Percentiles rank a stretch among this genome's conserved stretches.
phyloP scores from a whole-genome alignment of 2,797 vertebrate genomes.

The Tragopan temminckii region DNA sequence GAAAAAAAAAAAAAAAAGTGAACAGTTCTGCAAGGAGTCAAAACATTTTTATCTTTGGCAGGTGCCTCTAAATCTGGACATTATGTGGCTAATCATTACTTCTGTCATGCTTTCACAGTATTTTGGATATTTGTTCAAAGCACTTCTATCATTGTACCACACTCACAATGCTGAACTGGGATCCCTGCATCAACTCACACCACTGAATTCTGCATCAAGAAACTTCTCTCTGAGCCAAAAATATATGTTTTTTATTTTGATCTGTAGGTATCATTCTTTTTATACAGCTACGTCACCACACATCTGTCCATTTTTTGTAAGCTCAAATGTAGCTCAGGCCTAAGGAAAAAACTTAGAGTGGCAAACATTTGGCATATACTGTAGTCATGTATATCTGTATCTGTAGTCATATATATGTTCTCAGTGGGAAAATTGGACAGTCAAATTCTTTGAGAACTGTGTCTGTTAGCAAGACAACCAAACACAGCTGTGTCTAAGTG shows the following conservation, averaged over 20 bases:
- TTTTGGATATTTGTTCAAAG: background rate
- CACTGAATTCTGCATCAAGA: background rate
- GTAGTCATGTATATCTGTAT: background rate
- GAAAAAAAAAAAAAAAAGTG: background rate
- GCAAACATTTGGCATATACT: rapidly evolving
- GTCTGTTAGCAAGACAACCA: background rate
- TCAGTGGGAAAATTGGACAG: background rate
- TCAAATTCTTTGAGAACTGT: background rate
- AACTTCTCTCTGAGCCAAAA: background rate
- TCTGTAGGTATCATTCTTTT: rapidly evolving
- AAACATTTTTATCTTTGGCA: background rate
- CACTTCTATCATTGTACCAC: background rate
- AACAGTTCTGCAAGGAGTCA: constrained; percentile 5
- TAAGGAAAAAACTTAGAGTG: background rate
- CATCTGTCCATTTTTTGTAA: background rate
- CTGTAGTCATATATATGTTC: background rate
- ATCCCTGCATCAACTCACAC: background rate
- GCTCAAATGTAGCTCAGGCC: rapidly evolving
- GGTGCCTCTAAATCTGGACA: background rate
- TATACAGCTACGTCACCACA: background rate
- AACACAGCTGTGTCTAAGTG: background rate
- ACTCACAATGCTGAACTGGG: background rate
- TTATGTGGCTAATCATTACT: background rate
- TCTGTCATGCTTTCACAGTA: rapidly evolving
- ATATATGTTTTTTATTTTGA: rapidly evolving